phyloP scores from a whole-genome alignment of 2,888 invertebrate species.

The Drosophila merina region DNA sequence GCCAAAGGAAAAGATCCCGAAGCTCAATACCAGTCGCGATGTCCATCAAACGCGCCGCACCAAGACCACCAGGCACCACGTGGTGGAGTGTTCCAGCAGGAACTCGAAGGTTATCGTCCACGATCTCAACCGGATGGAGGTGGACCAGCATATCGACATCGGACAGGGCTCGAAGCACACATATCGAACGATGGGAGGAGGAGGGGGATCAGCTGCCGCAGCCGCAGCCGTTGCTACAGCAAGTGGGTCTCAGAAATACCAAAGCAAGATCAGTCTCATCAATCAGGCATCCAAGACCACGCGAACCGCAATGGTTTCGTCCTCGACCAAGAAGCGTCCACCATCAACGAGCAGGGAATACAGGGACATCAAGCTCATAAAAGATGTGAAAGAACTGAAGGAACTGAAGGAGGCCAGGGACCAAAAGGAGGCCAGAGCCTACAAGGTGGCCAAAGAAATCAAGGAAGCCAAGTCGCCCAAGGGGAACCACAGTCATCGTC shows the following conservation, averaged over 20 bases:
- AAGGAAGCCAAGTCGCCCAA: conserved; percentile 5
- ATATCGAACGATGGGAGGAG: conserved; percentile 2
- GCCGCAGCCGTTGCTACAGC: neutral
- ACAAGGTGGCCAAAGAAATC: conserved; percentile 1
- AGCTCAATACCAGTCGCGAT: neutral
- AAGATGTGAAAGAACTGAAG: neutral
- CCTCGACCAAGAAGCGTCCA: neutral
- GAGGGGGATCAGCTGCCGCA: neutral
- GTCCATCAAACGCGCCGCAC: neutral
- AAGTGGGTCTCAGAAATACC: neutral
- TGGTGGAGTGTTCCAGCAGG: neutral
- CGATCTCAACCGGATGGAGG: conserved; percentile 1
- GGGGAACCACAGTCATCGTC: conserved; percentile 17
- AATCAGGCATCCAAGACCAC: neutral
- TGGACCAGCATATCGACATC: neutral
- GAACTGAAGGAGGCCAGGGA: neutral
- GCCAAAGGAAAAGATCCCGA: conserved; percentile 12
- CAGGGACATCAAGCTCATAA: neutral
- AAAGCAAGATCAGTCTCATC: neutral
- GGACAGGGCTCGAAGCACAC: neutral
- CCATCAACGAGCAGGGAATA: neutral
- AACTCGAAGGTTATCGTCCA: neutral
- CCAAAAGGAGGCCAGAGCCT: neutral
- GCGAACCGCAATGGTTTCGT: neutral
- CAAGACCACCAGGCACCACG: neutral